phyloP scores from a whole-genome alignment of 2,888 invertebrate species.

The Dermolepida albohirtum region DNA sequence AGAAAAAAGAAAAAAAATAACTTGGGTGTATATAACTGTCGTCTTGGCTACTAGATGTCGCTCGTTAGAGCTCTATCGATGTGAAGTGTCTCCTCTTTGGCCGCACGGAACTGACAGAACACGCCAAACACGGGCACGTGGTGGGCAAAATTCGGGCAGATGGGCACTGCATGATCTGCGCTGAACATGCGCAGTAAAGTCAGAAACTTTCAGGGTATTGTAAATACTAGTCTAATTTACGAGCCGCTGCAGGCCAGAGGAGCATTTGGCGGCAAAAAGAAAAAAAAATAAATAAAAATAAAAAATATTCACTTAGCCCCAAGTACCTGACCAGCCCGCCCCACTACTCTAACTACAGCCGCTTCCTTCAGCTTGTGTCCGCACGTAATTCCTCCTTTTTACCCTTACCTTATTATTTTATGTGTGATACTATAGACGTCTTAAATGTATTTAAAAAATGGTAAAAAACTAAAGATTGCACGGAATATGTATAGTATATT shows the following conservation, averaged over 20 bases:
- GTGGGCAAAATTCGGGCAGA: conserved; percentile 39
- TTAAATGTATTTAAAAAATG: conserved; percentile 62
- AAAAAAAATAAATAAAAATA: conserved; percentile 1
- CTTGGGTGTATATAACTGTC: conserved; percentile 19
- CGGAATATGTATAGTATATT: conserved; percentile 65
- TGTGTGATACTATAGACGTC: conserved; percentile 65
- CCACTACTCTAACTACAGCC: conserved; percentile 51
- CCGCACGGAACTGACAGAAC: conserved; percentile 50
- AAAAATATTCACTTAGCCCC: conserved; percentile 51
- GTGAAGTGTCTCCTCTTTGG: conserved; percentile 55
- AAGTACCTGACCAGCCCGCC: conserved; percentile 65
- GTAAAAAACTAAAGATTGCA: conserved; percentile 58
- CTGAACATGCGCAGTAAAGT: conserved; percentile 54
- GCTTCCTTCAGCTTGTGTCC: conserved; percentile 58
- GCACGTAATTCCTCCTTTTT: conserved; percentile 57
- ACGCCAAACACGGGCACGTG: conserved; percentile 43
- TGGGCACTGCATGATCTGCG: conserved; percentile 42
- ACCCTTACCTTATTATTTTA: conserved; percentile 62
- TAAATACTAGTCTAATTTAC: conserved; percentile 66
- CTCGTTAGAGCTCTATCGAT: conserved; percentile 49
- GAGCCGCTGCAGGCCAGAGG: conserved; percentile 62
- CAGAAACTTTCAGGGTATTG: conserved; percentile 66
- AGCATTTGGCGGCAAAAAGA: conserved; percentile 58
- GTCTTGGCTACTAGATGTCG: conserved; percentile 42
- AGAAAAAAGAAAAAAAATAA: not conserved